phyloP scores from a whole-genome alignment of 2,113 vertebrate genomes.

The Marmota monax region DNA sequence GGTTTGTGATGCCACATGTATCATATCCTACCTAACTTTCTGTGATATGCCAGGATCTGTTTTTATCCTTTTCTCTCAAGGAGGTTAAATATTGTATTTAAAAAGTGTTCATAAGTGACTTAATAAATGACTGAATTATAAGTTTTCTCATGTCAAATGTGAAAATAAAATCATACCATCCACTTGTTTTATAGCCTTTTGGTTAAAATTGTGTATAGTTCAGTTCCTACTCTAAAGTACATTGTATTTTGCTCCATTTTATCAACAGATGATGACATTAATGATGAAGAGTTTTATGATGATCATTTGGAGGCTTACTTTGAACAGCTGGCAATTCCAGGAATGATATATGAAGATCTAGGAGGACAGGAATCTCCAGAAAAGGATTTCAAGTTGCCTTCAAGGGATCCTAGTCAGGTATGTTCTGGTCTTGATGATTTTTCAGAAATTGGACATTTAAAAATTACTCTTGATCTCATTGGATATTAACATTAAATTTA shows the following conservation, averaged over 20 bases:
- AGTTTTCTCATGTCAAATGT: neutral
- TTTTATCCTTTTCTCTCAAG: neutral
- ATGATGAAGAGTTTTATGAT: conserved; percentile 93
- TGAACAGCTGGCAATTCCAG: conserved; percentile 92
- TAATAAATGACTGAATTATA: neutral
- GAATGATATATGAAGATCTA: conserved; percentile 89
- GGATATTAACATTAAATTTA: neutral
- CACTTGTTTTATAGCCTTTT: neutral
- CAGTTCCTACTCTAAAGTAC: neutral
- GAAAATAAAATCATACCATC: neutral
- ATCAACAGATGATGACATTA: conserved; percentile 92
- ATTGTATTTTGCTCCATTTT: conserved; percentile 45
- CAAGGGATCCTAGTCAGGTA: conserved; percentile 75
- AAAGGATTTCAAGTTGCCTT: conserved; percentile 77
- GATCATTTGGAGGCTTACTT: conserved; percentile 95
- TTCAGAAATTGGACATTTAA: conserved; percentile 51
- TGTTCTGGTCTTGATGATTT: neutral
- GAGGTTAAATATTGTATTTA: neutral
- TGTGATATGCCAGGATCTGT: neutral
- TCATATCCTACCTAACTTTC: neutral
- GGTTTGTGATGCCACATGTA: neutral
- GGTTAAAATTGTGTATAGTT: conserved; percentile 5
- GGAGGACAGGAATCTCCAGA: conserved; percentile 90
- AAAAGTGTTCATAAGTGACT: neutral
- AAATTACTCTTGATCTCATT: conserved; percentile 32